Evolutionary conservation across 2,113 vertebrate species (phyloP).

Genomic region (Dasypus novemcinctus): DNA sequence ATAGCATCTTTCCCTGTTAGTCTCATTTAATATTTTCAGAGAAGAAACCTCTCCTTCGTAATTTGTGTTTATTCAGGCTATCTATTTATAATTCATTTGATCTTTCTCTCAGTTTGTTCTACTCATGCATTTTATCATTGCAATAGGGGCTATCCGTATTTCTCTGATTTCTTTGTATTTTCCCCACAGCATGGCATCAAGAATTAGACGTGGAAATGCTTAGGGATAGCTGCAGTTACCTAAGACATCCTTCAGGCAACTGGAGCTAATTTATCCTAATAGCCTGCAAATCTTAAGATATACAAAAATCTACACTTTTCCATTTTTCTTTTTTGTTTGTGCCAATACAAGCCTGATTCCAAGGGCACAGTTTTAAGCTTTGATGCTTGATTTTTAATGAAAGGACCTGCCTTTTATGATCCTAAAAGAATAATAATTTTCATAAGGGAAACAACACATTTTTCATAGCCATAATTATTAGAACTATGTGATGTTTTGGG

Average conservation of each 20-base stretch:
- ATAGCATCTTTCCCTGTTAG: background rate
- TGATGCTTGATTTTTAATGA: conserved; percentile 12
- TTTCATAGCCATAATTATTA: background rate
- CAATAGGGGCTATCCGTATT: conserved; percentile 29
- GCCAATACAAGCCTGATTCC: conserved; percentile 19
- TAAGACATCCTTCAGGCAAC: conserved; percentile 43
- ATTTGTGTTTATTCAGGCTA: background rate
- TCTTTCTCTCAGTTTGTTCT: conserved; percentile 19
- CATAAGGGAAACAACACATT: background rate
- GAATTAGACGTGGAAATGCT: conserved; percentile 54
- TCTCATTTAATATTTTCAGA: conserved; percentile 25
- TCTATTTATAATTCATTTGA: conserved; percentile 19
- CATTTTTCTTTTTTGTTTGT: conserved; percentile 46
- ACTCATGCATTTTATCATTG: conserved; percentile 30
- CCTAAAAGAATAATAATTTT: conserved; percentile 2
- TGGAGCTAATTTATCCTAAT: conserved; percentile 56
- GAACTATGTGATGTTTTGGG: background rate
- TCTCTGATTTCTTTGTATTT: conserved; percentile 60
- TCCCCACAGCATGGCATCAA: conserved; percentile 44
- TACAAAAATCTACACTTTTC: background rate
- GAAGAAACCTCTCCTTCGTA: background rate
- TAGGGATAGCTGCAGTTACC: background rate
- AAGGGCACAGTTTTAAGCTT: background rate
- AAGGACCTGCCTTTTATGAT: background rate
- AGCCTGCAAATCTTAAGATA: conserved; percentile 58